A percentile compares a stretch with the other conserved stretches of the same genome.
These are phyloP conservation scores for Muntiacus muntjak DNA, from an alignment of 2,113 vertebrate genomes.

Conservation along the genomic window DNA sequence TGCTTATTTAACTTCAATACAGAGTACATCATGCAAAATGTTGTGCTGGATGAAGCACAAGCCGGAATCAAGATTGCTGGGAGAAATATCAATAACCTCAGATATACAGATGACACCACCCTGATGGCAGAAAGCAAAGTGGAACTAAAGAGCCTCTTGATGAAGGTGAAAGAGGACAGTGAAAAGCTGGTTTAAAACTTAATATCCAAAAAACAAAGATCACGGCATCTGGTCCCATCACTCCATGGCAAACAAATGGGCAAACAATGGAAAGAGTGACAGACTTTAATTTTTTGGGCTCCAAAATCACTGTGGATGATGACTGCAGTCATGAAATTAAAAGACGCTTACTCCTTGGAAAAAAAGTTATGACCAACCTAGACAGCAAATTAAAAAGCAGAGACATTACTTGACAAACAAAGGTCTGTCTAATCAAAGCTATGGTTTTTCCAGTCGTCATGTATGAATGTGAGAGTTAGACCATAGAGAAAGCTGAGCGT, in stretches of 20 bases:
- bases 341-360: not conserved
- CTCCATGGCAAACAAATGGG: not conserved
- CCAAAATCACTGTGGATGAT: not conserved
- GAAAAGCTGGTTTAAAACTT: not conserved
- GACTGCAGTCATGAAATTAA: not conserved
- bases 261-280: not conserved
- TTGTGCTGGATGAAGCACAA: not conserved
- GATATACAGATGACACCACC: not conserved
- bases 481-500: not conserved
- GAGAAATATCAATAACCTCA: not conserved
- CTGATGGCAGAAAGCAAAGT: not conserved
- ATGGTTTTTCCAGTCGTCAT: not conserved
- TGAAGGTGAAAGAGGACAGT: not conserved
- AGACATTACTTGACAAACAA: not conserved
- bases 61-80: not conserved
- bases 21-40: not conserved
- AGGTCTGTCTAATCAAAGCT: not conserved
- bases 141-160: not conserved
- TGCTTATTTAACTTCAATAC: not conserved
- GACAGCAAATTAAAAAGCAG: not conserved
- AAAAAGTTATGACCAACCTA: not conserved
- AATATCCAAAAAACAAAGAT: not conserved
- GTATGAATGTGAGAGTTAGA: not conserved
- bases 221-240: not conserved
- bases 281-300: not conserved